Evolutionary conservation across 1,140 invertebrate genomes (phyloP), one percentile per base, ranked within the genome.

Genomic region (Drosophila athabasca): DNA sequence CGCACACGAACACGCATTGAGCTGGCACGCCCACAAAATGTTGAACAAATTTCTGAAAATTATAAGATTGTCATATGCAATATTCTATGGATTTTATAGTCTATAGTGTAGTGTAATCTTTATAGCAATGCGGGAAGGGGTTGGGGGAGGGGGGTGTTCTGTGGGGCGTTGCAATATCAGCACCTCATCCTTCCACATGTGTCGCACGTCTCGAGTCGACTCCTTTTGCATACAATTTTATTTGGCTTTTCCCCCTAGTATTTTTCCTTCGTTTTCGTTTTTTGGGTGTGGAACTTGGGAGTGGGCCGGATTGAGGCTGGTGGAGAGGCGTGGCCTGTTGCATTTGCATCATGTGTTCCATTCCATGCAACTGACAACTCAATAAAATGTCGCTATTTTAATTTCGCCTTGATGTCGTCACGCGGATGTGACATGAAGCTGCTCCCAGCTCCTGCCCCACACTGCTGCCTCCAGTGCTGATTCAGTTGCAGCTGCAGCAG

Each of bases 331-430:
- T 85, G 80, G 76, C 81, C 62, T 58, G 68, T 61, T 78, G 55
- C 61, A 66, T 77, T 66, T 70, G 55, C 46, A 65, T 41, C 81
- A 84, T 84, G 81, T 85, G 62, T 53, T 77, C 76, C 49, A 57
- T 65, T 80, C 76, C 49, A 57, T 65, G 74, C 74, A 82, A 73
- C 82, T 85, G 82, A 85, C 82, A 85, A 87, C 82, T 85, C 78
- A 85, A 85, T 85, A 85, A 85, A 85, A 85, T 87, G 82, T 87
- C 83, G 82, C 82, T 87, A 82, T 82, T 85, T 82, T 81, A 68
- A 79, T 82, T 81, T 65, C 59, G 64, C 62, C 55, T 62, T 80
- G 77, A 80, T 80, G 77, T 80, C 61, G 65, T 76, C 69, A 66
- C 75, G 72, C 73, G 74, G 78, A 81, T 82, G 65, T 70, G 73